Percentiles rank a stretch among this genome's conserved stretches.
Evolutionary conservation across 2,888 invertebrate genomes (phyloP).

Genomic region (Helicoverpa assulta): DNA sequence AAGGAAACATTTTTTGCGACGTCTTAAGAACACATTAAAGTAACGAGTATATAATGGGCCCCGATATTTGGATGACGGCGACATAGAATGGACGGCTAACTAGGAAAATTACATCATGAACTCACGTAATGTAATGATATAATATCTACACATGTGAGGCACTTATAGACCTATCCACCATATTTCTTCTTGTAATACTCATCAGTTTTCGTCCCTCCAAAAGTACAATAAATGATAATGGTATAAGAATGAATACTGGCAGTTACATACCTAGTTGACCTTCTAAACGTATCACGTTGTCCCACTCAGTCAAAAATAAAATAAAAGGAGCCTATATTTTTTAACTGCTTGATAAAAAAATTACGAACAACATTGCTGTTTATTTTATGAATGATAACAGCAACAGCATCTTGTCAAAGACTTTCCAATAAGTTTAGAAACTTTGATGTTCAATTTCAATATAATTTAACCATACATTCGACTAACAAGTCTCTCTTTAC

Average conservation of each 20-base stretch:
- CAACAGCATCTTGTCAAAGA: neutral
- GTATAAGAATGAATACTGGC: no score
- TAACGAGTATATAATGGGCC: slow-evolving; percentile 79
- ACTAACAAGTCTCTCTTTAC: neutral
- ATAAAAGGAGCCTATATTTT: no score
- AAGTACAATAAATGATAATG: no score
- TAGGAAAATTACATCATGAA: slow-evolving; percentile 60
- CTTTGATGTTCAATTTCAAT: neutral
- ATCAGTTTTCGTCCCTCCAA: no score
- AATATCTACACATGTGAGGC: slow-evolving; percentile 32
- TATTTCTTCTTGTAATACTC: no score
- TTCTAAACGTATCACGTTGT: no score
- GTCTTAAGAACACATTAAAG: slow-evolving; percentile 68
- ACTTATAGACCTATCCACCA: neutral
- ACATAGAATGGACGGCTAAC: slow-evolving; percentile 60
- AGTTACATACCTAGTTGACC: no score
- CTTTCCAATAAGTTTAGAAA: neutral
- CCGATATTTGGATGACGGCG: slow-evolving; percentile 64
- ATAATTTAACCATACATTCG: neutral
- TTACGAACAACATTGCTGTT: neutral
- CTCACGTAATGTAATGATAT: slow-evolving; percentile 29
- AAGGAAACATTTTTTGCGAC: slow-evolving; percentile 70
- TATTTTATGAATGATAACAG: no score
- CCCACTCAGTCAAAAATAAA: no score
- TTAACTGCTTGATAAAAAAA: neutral